Base-by-base conservation (phyloP, 1,140 invertebrate species). In the Drosophila littoralis region DNA sequence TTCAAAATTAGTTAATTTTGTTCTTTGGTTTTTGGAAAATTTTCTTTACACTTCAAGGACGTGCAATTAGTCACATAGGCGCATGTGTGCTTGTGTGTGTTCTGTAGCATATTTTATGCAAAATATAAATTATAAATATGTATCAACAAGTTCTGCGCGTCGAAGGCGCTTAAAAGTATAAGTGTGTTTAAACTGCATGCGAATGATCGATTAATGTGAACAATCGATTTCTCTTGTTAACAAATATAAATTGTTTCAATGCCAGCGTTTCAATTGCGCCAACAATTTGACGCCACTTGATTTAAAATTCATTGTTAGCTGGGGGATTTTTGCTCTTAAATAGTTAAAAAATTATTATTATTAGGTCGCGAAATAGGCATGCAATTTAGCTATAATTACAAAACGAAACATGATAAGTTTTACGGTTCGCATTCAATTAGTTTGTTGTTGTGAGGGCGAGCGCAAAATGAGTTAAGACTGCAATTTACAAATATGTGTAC, bases 11-110 rank as follows among this genome's bases (percentile, higher is more conserved):
- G 51, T 52, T 54, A 54, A 54, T 36, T 32, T 32, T 50, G 12
- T 50, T 70, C 40, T 72, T 43, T 68, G 36, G 43, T 42, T 68
- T 73, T 68, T 76, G 15, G 22, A 28, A 28, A 42, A 46, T 43
- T n/a, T 61, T 71, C 67, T 46, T 58, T 54, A 45, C 51, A 73
- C 50, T 77, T 64, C 52, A 71, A 63, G 68, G 36, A 69, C 84
- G 80, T 90, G 84, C 85, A 77, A 90, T 88, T 89, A 88, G 75
- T 89, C 84, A 84, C 81, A 89, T 64, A 71, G 66, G 70, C 79
- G 46, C 40, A 28, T 61, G 63, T 64, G 46, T 57, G 77, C 52
- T 50, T 66, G 36, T 74, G 66, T 40, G 9, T 58, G 48, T 77
- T 60, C 1, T 51, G 46, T 40, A 38, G 52, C 28, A 50, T 65